These are phyloP conservation scores for Hyperopisus bebe DNA, from an alignment of 2,113 vertebrate genomes.

Conservation along the genomic window DNA sequence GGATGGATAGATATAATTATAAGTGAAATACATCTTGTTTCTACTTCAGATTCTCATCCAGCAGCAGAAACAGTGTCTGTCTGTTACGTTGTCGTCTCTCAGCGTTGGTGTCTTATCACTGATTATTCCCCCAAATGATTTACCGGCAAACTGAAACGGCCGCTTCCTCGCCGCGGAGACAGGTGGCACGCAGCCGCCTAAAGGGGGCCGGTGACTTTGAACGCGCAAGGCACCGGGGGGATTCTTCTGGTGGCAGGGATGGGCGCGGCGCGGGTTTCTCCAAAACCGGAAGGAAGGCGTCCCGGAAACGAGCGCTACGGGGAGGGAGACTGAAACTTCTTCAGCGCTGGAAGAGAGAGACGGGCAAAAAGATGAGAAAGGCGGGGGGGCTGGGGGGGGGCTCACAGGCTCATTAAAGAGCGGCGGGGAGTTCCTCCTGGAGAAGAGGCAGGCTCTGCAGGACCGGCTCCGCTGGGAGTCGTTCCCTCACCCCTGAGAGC, in stretches of 20 bases:
- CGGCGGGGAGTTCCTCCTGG: constrained; percentile 27
- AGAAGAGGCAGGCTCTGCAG: constrained; percentile 33
- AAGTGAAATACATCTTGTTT: not conserved
- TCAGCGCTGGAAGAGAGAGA: constrained; percentile 7
- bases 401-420: constrained; percentile 56
- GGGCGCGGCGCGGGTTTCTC: constrained; percentile 32
- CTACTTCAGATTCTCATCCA: not conserved
- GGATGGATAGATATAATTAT: not conserved
- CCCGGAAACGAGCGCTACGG: not conserved
- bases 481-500: constrained; percentile 52
- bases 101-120: constrained; percentile 35
- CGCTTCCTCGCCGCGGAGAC: constrained; percentile 31
- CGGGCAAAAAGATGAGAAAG: not conserved
- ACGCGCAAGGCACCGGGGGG: constrained; percentile 41
- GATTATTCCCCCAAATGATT: constrained; percentile 46
- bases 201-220: constrained; percentile 55
- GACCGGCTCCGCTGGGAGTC: constrained; percentile 45
- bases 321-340: not conserved
- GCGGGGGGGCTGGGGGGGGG: not conserved
- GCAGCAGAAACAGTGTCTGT: constrained; percentile 33
- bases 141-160: constrained; percentile 51
- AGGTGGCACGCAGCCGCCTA: constrained; percentile 38
- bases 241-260: constrained; percentile 44
- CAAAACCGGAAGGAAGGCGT: not conserved
- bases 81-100: constrained; percentile 40